Base-by-base conservation (phyloP, 2,888 invertebrate species). In the Selenia dentaria region DNA sequence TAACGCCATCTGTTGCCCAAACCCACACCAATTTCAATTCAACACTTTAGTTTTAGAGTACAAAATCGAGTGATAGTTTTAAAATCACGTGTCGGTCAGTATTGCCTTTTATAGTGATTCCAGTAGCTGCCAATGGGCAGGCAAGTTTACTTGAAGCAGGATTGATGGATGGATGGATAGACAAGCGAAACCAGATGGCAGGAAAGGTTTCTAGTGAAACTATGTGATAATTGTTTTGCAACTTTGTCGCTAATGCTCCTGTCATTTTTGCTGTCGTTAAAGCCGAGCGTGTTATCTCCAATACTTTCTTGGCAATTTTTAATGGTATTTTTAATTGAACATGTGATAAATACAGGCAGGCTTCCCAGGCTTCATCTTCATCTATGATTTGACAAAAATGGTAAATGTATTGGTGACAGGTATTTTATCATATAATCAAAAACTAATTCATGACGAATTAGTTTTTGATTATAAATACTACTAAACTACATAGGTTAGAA, bases 151-250 rank as follows among this genome's bases (percentile, higher is more conserved):
- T 70, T 67, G 63, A 59, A 65, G 62, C 51, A 58, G 73, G 83
- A 84, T 83, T 84, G 86, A 87, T 86, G 69, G 74, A 85, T 79
- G 69, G 74, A 85, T 79, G 61, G 66, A 51, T 61, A 71, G 82
- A 80, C 82, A 77, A 62, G 68, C 74, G 64, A 71, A 70, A 73
- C 80, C 74, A 76, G 80, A 76, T 77, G 77, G 42, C 61, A 62
- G 64, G 62, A 64, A 70, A 68, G 73, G 73, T 76, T 78, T 77
- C 77, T 75, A 76, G 72, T 73, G 74, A 78, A 79, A 79, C 70
- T 70, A 61, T 62, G 63, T 65, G 63, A 60, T 71, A 65, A 74
- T 64, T 65, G 64, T 69, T 64, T 60, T 49, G 51, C 38, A 53
- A 51, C 29, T 25, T 33, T 26, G 41, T 45, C n/a, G 10, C 42